These are phyloP conservation scores for Monopterus albus DNA, from an alignment of 2,113 vertebrate species.

Conservation along the genomic window DNA sequence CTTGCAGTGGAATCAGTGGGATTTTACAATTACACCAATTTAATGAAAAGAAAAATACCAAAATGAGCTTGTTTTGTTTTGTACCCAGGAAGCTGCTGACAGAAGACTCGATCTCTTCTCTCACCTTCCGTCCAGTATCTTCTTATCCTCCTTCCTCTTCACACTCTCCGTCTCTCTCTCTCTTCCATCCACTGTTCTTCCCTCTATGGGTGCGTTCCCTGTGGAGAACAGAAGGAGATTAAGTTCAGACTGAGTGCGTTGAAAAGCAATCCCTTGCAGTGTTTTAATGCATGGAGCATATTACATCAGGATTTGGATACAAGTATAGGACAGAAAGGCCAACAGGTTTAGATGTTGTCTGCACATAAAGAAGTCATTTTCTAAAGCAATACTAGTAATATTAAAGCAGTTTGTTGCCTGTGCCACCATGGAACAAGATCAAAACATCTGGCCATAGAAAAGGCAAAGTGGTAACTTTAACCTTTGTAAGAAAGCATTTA, in stretches of 20 bases:
- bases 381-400: not conserved
- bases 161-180: constrained; percentile 89
- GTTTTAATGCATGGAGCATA: too few species aligned
- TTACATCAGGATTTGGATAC: too few species aligned
- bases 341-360: too few species aligned
- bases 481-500: not conserved
- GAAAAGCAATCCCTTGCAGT: not conserved
- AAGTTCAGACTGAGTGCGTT: too few species aligned
- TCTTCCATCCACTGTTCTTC: constrained; percentile 97
- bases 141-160: constrained; percentile 91
- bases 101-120: not conserved
- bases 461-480: not conserved
- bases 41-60: not conserved
- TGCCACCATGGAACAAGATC: not conserved
- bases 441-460: not conserved
- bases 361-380: not conserved
- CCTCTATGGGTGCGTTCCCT: constrained; percentile 90
- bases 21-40: not conserved
- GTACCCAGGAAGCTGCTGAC: not conserved
- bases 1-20: not conserved
- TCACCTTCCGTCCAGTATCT: constrained; percentile 91
- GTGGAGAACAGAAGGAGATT: constrained; percentile 24
- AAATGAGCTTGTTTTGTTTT: not conserved
- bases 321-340: too few species aligned
- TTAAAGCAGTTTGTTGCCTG: not conserved